Conservation (phyloP, 2,113 vertebrate genomes). For the Myiozetetes cayanensis region DNA sequence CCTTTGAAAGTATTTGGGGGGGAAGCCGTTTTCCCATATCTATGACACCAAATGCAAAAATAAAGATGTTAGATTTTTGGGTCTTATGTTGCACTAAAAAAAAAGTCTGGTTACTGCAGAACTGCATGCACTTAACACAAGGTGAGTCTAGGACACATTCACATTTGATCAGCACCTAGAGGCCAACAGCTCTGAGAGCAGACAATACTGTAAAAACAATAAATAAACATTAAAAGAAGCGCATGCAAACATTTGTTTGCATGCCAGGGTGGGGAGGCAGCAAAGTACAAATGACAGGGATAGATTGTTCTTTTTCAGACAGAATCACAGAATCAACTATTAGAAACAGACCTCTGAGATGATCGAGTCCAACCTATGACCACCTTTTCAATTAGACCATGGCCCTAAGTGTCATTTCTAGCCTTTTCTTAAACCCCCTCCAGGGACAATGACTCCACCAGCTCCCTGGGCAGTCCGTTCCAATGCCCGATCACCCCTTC, state of each 20-base stretch:
- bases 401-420: background rate
- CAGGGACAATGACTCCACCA: background rate
- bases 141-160: background rate
- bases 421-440: background rate
- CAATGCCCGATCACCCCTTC: background rate
- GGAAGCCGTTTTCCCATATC: background rate
- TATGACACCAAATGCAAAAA: background rate
- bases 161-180: slow-evolving; percentile 13
- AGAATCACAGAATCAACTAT: background rate
- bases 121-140: background rate
- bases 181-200: background rate
- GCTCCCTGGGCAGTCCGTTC: background rate
- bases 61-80: background rate
- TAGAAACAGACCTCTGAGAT: background rate
- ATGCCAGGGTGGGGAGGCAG: background rate
- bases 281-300: background rate
- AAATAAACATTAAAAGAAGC: background rate
- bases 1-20: background rate
- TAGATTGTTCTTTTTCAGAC: slow-evolving; percentile 7
- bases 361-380: background rate
- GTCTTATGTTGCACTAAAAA: background rate
- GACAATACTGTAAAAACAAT: background rate
- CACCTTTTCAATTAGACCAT: background rate
- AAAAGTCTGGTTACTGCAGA: background rate
- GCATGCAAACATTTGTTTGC: background rate